Evolutionary conservation across 2,888 invertebrate species (phyloP).

Genomic region (Folsomia manolachei): DNA sequence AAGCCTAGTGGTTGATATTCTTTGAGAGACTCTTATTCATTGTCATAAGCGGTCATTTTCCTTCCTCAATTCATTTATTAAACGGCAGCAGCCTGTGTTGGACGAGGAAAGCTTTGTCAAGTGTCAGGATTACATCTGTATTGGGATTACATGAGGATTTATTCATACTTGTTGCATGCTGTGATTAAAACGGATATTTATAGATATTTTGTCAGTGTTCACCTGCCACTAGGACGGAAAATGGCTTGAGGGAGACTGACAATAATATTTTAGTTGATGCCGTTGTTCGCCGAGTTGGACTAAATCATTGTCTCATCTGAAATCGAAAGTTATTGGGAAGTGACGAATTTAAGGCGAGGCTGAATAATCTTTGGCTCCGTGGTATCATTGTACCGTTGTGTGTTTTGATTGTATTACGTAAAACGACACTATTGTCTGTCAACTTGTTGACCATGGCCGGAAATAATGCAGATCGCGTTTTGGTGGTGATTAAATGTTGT

Average conservation of each 20-base stretch:
- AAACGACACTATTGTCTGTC: not conserved
- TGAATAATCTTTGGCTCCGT: too few species aligned
- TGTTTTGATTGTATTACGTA: not conserved
- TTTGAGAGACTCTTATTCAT: not conserved
- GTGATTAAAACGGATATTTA: constrained; percentile 1
- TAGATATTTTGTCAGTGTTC: not conserved
- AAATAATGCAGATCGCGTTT: not conserved
- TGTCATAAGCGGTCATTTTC: not conserved
- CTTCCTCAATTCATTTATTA: too few species aligned
- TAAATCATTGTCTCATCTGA: not conserved
- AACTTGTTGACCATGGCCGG: not conserved
- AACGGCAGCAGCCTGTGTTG: too few species aligned
- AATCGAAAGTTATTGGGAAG: constrained; percentile 1
- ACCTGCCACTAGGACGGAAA: too few species aligned
- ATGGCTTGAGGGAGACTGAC: not conserved
- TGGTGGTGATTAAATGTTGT: not conserved
- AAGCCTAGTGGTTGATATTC: too few species aligned
- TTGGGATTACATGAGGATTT: not conserved
- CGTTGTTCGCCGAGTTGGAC: not conserved
- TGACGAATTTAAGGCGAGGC: not conserved
- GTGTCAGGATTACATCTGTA: too few species aligned
- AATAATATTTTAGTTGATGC: not conserved
- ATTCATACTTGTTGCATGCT: not conserved
- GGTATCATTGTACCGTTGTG: not conserved
- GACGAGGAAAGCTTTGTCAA: too few species aligned